A percentile compares a stretch with the other conserved stretches of the same genome.
Conservation (phyloP, 2,797 vertebrate species). For the Malacoraja senta region DNA sequence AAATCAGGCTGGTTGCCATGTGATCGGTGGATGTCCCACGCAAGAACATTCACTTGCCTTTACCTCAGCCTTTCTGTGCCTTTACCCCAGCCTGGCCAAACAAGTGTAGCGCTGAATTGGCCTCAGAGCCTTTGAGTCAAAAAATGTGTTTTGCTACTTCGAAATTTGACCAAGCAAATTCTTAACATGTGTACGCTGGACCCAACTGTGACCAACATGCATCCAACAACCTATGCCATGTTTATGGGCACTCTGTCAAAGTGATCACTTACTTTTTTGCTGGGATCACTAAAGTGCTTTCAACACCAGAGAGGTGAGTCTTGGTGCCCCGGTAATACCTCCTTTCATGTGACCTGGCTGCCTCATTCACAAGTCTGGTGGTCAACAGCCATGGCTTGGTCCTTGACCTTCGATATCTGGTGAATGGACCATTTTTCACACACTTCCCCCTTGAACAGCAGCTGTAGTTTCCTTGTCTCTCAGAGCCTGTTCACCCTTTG, state of each 20-base stretch:
- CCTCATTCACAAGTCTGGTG: background rate
- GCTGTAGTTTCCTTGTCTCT: background rate
- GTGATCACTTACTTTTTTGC: background rate
- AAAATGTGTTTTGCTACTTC: no score
- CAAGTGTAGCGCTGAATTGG: background rate
- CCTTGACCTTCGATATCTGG: background rate
- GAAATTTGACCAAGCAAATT: no score
- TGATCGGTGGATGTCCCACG: background rate
- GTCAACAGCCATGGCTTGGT: background rate
- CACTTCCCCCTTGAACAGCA: background rate
- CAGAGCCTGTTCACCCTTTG: background rate
- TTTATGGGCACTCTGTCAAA: background rate
- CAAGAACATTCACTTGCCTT: background rate
- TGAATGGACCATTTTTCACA: no score
- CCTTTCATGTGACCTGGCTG: background rate
- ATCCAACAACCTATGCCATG: background rate
- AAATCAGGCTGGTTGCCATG: background rate
- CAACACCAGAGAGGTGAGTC: background rate
- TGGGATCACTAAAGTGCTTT: background rate
- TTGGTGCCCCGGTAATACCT: background rate
- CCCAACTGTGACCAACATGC: background rate
- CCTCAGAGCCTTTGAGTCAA: background rate
- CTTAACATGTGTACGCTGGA: no score
- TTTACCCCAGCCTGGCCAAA: background rate
- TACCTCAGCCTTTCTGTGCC: background rate